Percentiles rank a stretch among this genome's conserved stretches.
phyloP scores from a whole-genome alignment of 2,113 vertebrate genomes.

The Pipa parva region DNA sequence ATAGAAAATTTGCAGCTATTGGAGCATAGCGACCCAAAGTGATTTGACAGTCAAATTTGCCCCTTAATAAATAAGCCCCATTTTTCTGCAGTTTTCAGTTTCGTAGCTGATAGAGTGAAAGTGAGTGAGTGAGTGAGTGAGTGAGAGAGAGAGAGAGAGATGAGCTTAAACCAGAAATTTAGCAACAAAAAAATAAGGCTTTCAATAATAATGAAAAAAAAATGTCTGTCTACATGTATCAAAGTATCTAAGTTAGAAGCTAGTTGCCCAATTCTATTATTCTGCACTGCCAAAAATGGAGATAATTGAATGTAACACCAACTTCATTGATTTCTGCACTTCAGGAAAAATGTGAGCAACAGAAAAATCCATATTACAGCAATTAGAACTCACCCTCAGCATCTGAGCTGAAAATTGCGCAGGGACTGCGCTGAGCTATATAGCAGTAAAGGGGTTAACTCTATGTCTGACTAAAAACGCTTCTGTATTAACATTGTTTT shows the following conservation, averaged over 20 bases:
- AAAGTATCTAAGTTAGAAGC: background rate
- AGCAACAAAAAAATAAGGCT: no score
- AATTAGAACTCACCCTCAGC: background rate
- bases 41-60: no score
- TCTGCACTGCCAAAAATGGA: slow-evolving; percentile 27
- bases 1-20: no score
- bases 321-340: background rate
- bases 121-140: no score
- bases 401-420: background rate
- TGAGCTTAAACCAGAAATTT: no score
- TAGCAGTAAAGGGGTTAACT: background rate
- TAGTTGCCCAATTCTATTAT: slow-evolving; percentile 26
- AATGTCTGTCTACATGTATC: no score
- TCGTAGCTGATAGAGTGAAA: no score
- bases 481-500: background rate
- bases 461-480: background rate
- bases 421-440: background rate
- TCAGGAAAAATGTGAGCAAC: background rate
- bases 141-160: no score
- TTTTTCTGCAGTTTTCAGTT: no score
- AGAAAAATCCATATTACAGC: background rate
- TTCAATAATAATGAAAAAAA: no score
- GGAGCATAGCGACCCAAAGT: no score
- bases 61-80: no score
- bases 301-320: slow-evolving; percentile 7